Conservation (phyloP, 2,797 vertebrate species). For the Argyrosomus regius region DNA sequence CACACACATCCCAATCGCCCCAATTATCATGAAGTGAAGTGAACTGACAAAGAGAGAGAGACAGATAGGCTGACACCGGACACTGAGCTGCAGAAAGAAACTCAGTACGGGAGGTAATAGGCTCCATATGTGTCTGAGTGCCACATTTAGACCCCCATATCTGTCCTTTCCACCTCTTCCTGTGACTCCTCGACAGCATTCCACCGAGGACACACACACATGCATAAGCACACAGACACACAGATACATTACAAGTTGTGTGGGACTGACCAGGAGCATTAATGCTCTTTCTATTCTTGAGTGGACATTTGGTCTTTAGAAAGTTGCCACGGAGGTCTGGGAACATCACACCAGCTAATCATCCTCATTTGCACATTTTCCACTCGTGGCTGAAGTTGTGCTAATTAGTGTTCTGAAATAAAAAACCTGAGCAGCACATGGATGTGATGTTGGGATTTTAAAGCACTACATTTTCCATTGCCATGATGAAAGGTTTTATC, state of each 20-base stretch:
- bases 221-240: background rate
- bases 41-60: slow-evolving; percentile 37
- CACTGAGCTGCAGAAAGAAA: slow-evolving; percentile 27
- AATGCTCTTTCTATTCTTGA: background rate
- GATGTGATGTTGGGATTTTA: too few relatives aligned
- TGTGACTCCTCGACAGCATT: slow-evolving; percentile 49
- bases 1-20: slow-evolving; percentile 26
- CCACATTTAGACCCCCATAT: slow-evolving; percentile 50
- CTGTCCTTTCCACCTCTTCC: slow-evolving; percentile 46
- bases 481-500: background rate
- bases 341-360: background rate
- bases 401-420: background rate
- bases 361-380: background rate
- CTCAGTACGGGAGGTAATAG: slow-evolving; percentile 48
- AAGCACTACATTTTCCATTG: background rate
- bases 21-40: slow-evolving; percentile 30
- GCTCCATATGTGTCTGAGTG: slow-evolving; percentile 64
- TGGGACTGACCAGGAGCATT: background rate
- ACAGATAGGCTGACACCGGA: slow-evolving; percentile 35
- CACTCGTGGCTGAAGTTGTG: background rate
- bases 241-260: background rate
- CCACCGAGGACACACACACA: slow-evolving; percentile 26
- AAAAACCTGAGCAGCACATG: too few relatives aligned
- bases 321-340: background rate
- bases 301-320: background rate